Percentiles rank a stretch among this genome's conserved stretches.
Conservation (phyloP, 2,797 vertebrate species). For the Diglossa cyanea region DNA sequence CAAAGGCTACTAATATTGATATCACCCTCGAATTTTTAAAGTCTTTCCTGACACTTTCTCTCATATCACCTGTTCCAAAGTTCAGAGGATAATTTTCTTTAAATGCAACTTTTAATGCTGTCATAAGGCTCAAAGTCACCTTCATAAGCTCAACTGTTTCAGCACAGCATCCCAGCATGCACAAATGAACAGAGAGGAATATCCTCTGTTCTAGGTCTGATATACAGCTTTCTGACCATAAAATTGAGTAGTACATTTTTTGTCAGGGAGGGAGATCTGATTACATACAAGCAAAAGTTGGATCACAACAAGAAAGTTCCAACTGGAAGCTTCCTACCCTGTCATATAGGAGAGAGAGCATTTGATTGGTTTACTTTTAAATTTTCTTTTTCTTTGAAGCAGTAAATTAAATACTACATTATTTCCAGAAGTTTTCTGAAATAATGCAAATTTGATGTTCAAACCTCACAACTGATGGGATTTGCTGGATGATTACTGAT, state of each 20-base stretch:
- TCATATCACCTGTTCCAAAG: not conserved
- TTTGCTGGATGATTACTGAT: not conserved
- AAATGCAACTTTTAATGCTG: not conserved
- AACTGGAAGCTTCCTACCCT: not conserved
- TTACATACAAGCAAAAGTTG: not conserved
- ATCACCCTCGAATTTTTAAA: not conserved
- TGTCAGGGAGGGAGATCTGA: not conserved
- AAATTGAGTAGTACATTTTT: not conserved
- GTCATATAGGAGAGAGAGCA: rapidly evolving
- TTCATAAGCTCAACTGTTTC: not conserved
- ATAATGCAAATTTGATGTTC: not conserved
- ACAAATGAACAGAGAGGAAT: not conserved
- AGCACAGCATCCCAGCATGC: not conserved
- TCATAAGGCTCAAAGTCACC: not conserved
- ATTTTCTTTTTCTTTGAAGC: not conserved
- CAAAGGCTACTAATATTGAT: not conserved
- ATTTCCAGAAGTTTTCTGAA: not conserved
- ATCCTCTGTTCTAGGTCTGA: not conserved
- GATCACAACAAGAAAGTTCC: not conserved
- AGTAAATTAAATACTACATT: not conserved
- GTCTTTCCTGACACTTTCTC: not conserved
- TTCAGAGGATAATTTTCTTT: not conserved
- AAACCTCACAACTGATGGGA: not conserved
- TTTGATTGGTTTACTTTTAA: not conserved
- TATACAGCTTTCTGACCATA: not conserved